Evolutionary conservation across 2,888 invertebrate species (phyloP).

Genomic region (Philonicus albiceps): DNA sequence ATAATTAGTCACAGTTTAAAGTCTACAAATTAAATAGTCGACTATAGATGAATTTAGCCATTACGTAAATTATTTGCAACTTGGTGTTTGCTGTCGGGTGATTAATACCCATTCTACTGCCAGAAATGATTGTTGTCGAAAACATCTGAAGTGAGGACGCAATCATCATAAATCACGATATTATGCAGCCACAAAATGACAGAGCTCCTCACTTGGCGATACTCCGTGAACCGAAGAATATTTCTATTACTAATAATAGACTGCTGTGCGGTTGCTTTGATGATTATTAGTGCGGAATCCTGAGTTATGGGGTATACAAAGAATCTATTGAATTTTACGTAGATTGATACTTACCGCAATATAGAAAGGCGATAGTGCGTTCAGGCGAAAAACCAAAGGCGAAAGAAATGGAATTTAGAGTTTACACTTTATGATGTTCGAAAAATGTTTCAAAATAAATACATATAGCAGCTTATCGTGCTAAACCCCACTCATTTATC

Average conservation of each 20-base stretch:
- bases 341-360: neutral
- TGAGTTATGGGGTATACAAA: neutral
- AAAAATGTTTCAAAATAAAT: neutral
- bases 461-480: neutral
- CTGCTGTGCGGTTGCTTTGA: neutral
- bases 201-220: neutral
- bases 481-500: too few relatives aligned
- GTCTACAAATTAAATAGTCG: neutral
- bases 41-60: neutral
- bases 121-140: neutral
- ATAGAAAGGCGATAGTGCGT: neutral
- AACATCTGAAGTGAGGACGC: neutral
- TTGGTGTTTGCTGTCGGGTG: neutral
- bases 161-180: neutral
- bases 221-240: neutral
- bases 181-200: neutral
- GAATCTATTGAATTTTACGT: neutral
- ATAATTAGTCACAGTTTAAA: neutral
- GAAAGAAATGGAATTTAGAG: neutral
- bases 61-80: neutral
- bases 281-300: neutral
- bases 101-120: neutral
- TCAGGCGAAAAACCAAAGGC: neutral
- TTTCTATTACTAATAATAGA: neutral
- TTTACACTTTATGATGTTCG: neutral